phyloP scores from a whole-genome alignment of 2,113 vertebrate species.

The Limnothrissa miodon region DNA sequence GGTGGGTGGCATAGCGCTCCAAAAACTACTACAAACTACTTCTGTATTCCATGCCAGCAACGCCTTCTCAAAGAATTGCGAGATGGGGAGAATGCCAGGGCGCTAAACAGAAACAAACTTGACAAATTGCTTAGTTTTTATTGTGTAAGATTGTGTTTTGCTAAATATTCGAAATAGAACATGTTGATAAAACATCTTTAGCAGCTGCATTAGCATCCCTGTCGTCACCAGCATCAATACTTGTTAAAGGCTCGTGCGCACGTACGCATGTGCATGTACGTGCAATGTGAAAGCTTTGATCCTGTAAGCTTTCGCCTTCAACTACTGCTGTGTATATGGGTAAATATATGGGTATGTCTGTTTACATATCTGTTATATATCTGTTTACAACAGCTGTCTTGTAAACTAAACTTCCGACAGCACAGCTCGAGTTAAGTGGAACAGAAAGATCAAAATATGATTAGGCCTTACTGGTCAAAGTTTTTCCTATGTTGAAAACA shows the following conservation, averaged over 20 bases:
- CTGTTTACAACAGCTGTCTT: too few relatives aligned
- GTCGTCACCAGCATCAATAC: neutral
- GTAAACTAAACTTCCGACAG: too few relatives aligned
- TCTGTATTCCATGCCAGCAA: neutral
- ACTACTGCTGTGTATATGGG: too few relatives aligned
- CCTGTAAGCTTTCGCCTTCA: too few relatives aligned
- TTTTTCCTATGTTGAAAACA: too few relatives aligned
- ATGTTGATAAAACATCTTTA: neutral
- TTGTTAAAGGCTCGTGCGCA: neutral
- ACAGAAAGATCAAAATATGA: too few relatives aligned
- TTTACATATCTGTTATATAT: too few relatives aligned
- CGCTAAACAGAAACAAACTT: neutral
- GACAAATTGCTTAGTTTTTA: neutral
- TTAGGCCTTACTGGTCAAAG: too few relatives aligned
- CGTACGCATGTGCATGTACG: neutral
- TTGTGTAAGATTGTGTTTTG: neutral
- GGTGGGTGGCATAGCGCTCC: neutral
- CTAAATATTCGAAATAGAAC: too few relatives aligned
- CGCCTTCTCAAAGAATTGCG: slow-evolving; percentile 11
- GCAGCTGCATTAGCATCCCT: neutral
- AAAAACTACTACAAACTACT: neutral
- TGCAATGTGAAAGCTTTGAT: neutral
- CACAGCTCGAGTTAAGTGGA: too few relatives aligned
- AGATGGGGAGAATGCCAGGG: neutral
- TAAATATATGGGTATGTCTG: too few relatives aligned